Conservation (phyloP, 2,888 invertebrate genomes). For the Anorthoa munda region DNA sequence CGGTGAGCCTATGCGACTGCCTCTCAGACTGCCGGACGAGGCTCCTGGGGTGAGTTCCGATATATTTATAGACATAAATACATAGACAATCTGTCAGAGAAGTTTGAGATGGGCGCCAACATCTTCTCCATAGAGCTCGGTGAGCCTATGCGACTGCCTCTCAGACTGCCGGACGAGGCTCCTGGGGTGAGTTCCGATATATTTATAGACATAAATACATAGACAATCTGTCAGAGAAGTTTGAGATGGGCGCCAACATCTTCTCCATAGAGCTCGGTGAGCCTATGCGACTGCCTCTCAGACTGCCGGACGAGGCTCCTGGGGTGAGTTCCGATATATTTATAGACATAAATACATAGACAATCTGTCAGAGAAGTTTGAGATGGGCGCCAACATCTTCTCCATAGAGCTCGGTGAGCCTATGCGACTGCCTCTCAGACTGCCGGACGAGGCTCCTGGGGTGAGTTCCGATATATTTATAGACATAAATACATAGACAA, state of each 20-base stretch:
- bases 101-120: conserved; percentile 87
- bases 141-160: conserved; percentile 78
- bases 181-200: conserved; percentile 73
- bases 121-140: conserved; percentile 85
- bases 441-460: conserved; percentile 81
- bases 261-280: conserved; percentile 84
- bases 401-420: conserved; percentile 83
- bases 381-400: conserved; percentile 88
- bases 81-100: conserved; percentile 83
- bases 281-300: conserved; percentile 77
- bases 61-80: background rate
- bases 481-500: too few relatives aligned
- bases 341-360: conserved; percentile 63
- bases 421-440: conserved; percentile 77
- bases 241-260: conserved; percentile 87
- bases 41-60: conserved; percentile 75
- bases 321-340: conserved; percentile 73
- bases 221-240: conserved; percentile 84
- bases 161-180: conserved; percentile 82
- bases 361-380: conserved; percentile 85
- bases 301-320: conserved; percentile 80
- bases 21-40: conserved; percentile 82
- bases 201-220: conserved; percentile 42
- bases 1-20: conserved; percentile 79
- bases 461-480: too few relatives aligned